Base-by-base conservation (phyloP, 2,113 vertebrate species). In the Cyprinus carpio region DNA sequence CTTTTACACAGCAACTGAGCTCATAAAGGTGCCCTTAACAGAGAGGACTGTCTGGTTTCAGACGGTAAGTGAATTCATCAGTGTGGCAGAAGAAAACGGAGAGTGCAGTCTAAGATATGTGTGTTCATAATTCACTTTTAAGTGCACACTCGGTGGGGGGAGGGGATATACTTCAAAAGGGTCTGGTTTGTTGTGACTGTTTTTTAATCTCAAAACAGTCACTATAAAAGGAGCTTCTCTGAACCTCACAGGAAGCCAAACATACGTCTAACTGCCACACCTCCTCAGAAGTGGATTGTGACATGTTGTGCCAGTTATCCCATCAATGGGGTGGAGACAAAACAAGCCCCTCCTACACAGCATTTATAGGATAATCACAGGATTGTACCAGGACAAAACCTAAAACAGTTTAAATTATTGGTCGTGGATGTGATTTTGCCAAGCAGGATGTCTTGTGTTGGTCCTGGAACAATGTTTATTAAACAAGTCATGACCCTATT, bases 21-120 rank as follows among this genome's bases (percentile, higher is more conserved):
- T 54, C 40, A 25, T 60, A 62, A 81, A 65, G 7, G 79, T 67
- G 62, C 60, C 37, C 25, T 69, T 82, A 69, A 82, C 34, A 54
- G 27, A 27, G 16, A 82, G 29, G 27, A 82, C 60, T 84, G 83
- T 77, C 58, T 78, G 75, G 74, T 77, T 78, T 84, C 20, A 67
- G 11, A 46, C 15, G 12, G 25, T 34, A 67, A 29, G 46, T 11
- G 4, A 82, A 67, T 51, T 82, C 46, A 82, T 82, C 64, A 82
- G 46, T 82, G 25, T 82, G 64, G 40, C 29, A 71, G 9, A 34
- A 18, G 80, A 71, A 71, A 82, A 82, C 27, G 20, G 27, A 82
- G 64, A 54, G 60, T 6, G 46, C 46, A 56, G 65, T 23, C 40
- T 54, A 20, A n/a, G 58, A 75, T 46, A 25, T 51, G 18, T 81